These are phyloP conservation scores for Platynereis dumerilii DNA, from an alignment of 2,888 invertebrate genomes.

Conservation along the genomic window DNA sequence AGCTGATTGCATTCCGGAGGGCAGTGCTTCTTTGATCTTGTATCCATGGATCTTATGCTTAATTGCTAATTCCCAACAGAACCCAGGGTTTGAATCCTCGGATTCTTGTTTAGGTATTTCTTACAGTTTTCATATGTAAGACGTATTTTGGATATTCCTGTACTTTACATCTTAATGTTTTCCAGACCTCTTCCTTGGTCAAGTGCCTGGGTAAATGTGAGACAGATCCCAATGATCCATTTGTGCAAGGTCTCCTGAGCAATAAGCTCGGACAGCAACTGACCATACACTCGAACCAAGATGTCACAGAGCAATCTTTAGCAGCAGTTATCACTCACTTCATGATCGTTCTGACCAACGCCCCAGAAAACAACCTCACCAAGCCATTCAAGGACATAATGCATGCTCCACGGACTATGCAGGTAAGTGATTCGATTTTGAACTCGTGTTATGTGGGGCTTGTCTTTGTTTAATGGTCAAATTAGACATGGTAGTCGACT, in stretches of 20 bases:
- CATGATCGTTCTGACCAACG: background rate
- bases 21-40: too few relatives aligned
- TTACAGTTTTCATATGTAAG: too few relatives aligned
- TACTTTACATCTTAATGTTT: background rate
- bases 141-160: too few relatives aligned
- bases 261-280: slow-evolving; percentile 9
- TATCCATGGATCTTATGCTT: too few relatives aligned
- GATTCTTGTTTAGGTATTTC: too few relatives aligned
- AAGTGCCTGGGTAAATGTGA: background rate
- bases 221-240: background rate
- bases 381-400: slow-evolving; percentile 10
- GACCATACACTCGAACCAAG: background rate
- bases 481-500: too few relatives aligned
- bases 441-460: too few relatives aligned
- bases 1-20: too few relatives aligned
- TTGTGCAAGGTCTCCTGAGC: background rate
- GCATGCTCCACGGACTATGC: background rate
- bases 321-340: slow-evolving; percentile 15
- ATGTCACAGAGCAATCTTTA: background rate
- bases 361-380: background rate
- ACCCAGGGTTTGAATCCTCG: too few relatives aligned
- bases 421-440: background rate
- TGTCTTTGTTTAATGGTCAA: too few relatives aligned
- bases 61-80: too few relatives aligned
- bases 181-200: background rate